Conservation (phyloP, 2,888 invertebrate genomes). For the Apamea sordens region DNA sequence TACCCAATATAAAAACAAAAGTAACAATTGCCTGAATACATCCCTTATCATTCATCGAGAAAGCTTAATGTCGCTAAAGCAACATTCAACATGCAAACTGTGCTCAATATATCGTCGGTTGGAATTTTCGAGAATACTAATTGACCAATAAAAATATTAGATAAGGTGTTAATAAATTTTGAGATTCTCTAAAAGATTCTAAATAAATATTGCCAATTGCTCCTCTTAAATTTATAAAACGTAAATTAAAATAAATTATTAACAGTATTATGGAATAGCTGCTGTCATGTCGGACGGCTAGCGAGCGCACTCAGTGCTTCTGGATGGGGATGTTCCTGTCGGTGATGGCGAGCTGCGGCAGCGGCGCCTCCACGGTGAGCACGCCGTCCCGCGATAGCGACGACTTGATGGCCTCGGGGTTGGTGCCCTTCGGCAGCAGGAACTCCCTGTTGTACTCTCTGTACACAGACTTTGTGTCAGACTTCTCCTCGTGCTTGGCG, state of each 20-base stretch:
- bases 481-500: conserved; percentile 99
- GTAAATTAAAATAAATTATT: conserved; percentile 90
- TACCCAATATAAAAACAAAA: conserved; percentile 78
- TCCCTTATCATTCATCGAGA: conserved; percentile 81
- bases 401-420: conserved; percentile 98
- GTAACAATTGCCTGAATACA: conserved; percentile 80
- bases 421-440: conserved; percentile 98
- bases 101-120: conserved; percentile 75
- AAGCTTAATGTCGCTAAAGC: conserved; percentile 81
- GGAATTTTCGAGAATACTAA: conserved; percentile 77
- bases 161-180: conserved; percentile 80
- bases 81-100: conserved; percentile 79
- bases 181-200: conserved; percentile 88
- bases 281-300: conserved; percentile 77
- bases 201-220: conserved; percentile 86
- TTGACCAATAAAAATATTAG: conserved; percentile 75
- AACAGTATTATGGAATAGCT: conserved; percentile 89
- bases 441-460: conserved; percentile 99
- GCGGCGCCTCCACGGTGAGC: conserved; percentile 98
- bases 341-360: conserved; percentile 95
- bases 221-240: conserved; percentile 84
- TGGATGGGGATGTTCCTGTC: conserved; percentile 96
- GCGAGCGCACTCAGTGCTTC: conserved; percentile 85
- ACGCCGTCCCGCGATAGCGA: conserved; percentile 99
- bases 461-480: conserved; percentile 98